These are phyloP conservation scores for Drosophila mimica DNA, from an alignment of 2,888 invertebrate species.

Conservation along the genomic window DNA sequence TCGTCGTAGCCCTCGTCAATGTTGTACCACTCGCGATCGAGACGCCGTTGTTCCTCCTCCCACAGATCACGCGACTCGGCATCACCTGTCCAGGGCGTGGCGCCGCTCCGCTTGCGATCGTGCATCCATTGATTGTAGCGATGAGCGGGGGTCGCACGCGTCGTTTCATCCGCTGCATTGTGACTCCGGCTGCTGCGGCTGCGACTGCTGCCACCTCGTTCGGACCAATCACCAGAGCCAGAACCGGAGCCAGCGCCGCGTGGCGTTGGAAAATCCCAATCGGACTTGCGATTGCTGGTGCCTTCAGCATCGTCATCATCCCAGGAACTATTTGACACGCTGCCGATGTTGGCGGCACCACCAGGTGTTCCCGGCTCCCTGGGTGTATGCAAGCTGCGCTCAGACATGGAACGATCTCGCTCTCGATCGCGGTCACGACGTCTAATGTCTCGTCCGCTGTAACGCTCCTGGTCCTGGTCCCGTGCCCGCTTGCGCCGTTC, in stretches of 20 bases:
- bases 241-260: constrained; percentile 75
- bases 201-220: constrained; percentile 79
- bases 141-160: constrained; percentile 94
- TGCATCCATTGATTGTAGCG: constrained; percentile 91
- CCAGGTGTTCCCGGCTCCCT: constrained; percentile 94
- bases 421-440: constrained; percentile 39
- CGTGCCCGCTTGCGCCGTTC: constrained; percentile 56
- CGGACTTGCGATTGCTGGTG: constrained; percentile 86
- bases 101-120: constrained; percentile 88
- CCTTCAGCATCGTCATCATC: constrained; percentile 88
- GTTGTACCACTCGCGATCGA: constrained; percentile 98
- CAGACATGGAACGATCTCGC: constrained; percentile 72
- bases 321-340: constrained; percentile 86
- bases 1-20: constrained; percentile 97
- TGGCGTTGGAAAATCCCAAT: constrained; percentile 98
- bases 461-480: constrained; percentile 82
- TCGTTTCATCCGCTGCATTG: constrained; percentile 88
- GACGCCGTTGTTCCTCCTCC: constrained; percentile 95
- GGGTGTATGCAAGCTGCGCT: constrained; percentile 85
- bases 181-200: constrained; percentile 51
- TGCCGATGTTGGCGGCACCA: constrained; percentile 87
- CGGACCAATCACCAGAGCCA: constrained; percentile 76
- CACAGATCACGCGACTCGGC: constrained; percentile 92
- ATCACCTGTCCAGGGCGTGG: constrained; percentile 89
- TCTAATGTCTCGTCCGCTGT: constrained; percentile 38